Base-by-base conservation (phyloP, 2,797 vertebrate genomes). In the Anisognathus igniventris region DNA sequence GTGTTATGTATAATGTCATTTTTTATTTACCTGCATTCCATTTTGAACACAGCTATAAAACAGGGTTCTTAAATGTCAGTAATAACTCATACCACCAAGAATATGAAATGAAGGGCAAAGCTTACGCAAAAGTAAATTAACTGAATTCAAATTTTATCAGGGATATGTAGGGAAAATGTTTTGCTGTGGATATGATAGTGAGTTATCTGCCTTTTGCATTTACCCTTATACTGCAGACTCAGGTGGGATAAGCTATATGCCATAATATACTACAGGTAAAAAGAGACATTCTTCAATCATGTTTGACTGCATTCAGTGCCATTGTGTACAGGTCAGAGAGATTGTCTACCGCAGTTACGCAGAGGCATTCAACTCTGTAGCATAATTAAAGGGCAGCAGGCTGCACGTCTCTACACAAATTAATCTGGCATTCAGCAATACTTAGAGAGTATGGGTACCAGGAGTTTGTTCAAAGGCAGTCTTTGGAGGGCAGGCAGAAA, bases 1-100 rank as follows among this genome's bases (percentile, higher is more conserved):
- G 61, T 91, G 57, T 94, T 95, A 82, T 51, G 74, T 64, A 67
- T 93, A 95, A 96, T 86, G 88, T 70, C 74, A 94, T 48, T 94
- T 96, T 94, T 96, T 96, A 97, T 96, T 97, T 96, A 97, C 90
- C 91, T 95, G 95, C 56, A 75, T 92, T 95, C 87, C 81, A 88
- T 92, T 96, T 94, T 95, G 88, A 95, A 94, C 71, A 62, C 47
- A 79, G 68, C 73, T 85, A 50, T 95, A 90, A 96, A 97, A 94
- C 16, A 12, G 13, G 10, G 51, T 96, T 94, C 81, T 95, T 92
- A 95, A 97, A 96, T 96, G 95, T 96, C 92, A 97, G 84, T 94
- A 95, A 93, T 95, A 94, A 93, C 89, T 96, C 91, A 90, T 70
- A 56, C 39, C 73, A 91, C 61, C 48, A 95, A 93, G 78, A 92